A percentile compares a stretch with the other conserved stretches of the same genome.
Evolutionary conservation across 2,797 vertebrate species (phyloP).

Genomic region (Phrynocephalus vlangalii): DNA sequence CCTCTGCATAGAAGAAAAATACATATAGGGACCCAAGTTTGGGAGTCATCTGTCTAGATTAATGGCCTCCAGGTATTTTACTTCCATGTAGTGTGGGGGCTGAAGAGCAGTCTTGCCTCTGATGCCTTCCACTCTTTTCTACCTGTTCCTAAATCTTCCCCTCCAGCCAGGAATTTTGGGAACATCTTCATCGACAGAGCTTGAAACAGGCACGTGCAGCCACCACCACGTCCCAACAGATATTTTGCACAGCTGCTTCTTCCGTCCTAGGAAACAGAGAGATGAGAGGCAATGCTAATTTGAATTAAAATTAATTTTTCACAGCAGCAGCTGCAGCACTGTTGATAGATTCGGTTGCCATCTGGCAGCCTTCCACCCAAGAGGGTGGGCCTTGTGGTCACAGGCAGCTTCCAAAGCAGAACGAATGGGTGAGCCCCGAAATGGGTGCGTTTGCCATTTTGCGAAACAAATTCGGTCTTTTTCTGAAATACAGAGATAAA

Average conservation of each 20-base stretch:
- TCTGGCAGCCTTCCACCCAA: slow-evolving; percentile 21
- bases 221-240: neutral
- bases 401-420: neutral
- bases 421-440: slow-evolving; percentile 4
- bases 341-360: slow-evolving; percentile 30
- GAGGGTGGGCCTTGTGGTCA: neutral
- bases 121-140: no score
- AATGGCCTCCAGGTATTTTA: no score
- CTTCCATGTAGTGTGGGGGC: no score
- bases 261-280: neutral
- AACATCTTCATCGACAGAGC: neutral
- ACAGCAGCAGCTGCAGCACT: slow-evolving; percentile 37
- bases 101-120: no score
- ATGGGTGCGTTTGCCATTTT: neutral
- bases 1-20: no score
- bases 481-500: neutral
- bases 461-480: neutral
- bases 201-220: no score
- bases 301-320: slow-evolving; percentile 50
- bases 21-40: no score
- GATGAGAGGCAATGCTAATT: slow-evolving; percentile 5
- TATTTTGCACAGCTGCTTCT: slow-evolving; percentile 6
- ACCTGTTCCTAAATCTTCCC: no score
- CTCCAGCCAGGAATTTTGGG: no score
- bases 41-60: no score